phyloP scores from a whole-genome alignment of 2,113 vertebrate genomes.

The Prunella fulvescens region DNA sequence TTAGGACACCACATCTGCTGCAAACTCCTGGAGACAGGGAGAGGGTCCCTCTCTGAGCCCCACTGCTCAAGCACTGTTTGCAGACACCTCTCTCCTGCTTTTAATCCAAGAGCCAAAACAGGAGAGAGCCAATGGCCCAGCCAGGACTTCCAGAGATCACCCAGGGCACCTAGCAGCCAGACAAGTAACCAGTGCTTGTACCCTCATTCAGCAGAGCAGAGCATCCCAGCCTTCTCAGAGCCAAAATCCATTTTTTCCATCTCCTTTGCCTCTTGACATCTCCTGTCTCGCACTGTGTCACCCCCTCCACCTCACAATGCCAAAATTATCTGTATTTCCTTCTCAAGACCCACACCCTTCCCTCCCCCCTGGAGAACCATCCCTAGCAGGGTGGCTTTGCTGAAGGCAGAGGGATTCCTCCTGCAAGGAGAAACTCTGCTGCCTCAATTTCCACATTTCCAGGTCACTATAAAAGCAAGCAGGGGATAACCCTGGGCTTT shows the following conservation, averaged over 20 bases:
- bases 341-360: background rate
- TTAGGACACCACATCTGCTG: background rate
- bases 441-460: background rate
- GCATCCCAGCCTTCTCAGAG: background rate
- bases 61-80: rapidly evolving
- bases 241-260: background rate
- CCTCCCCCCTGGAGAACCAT: background rate
- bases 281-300: background rate
- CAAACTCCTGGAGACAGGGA: background rate
- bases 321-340: background rate
- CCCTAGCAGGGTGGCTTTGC: background rate
- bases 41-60: background rate
- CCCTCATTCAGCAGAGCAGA: background rate
- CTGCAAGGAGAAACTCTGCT: background rate
- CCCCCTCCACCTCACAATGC: background rate
- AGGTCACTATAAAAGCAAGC: background rate
- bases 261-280: background rate
- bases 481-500: background rate
- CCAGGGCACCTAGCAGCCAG: background rate
- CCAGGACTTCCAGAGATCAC: background rate
- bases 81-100: background rate
- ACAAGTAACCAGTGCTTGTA: rapidly evolving
- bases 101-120: background rate
- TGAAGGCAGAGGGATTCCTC: background rate
- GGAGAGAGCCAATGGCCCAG: background rate